A percentile compares a stretch with the other conserved stretches of the same genome.
phyloP scores from a whole-genome alignment of 1,140 invertebrate species.

The Drosophila teissieri region DNA sequence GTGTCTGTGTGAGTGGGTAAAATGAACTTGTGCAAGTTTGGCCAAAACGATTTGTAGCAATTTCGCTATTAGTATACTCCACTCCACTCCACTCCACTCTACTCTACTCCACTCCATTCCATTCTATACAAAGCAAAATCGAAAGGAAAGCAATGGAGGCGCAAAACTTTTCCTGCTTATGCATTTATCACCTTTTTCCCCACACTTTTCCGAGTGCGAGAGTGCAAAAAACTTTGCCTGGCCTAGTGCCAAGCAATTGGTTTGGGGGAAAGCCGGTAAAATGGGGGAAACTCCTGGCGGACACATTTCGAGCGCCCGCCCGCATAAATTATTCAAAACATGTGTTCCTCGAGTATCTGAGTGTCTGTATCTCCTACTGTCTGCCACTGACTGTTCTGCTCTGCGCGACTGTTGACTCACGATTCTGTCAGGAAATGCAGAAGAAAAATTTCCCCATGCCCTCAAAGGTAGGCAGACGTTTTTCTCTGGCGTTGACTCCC shows the following conservation, averaged over 20 bases:
- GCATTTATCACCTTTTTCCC: slow-evolving; percentile 78
- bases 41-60: slow-evolving; percentile 83
- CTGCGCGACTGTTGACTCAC: slow-evolving; percentile 10
- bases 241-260: slow-evolving; percentile 64
- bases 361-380: slow-evolving; percentile 45
- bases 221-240: slow-evolving; percentile 72
- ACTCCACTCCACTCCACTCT: slow-evolving; percentile 18
- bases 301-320: slow-evolving; percentile 75
- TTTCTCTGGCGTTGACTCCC: slow-evolving; percentile 6
- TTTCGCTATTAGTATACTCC: slow-evolving; percentile 74
- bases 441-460: slow-evolving; percentile 55
- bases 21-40: slow-evolving; percentile 77
- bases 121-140: slow-evolving; percentile 23
- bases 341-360: slow-evolving; percentile 69
- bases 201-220: slow-evolving; percentile 1
- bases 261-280: slow-evolving; percentile 13
- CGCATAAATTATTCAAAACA: slow-evolving; percentile 83
- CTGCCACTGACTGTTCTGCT: slow-evolving; percentile 55
- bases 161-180: slow-evolving; percentile 79
- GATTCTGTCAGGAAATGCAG: slow-evolving; percentile 58
- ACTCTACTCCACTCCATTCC: slow-evolving; percentile 6
- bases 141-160: slow-evolving; percentile 44
- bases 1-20: slow-evolving; percentile 42
- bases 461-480: slow-evolving; percentile 66
- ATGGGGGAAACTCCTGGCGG: slow-evolving; percentile 67